Evolutionary conservation across 2,797 vertebrate genomes (phyloP).

Genomic region (Apogon hyalosoma): DNA sequence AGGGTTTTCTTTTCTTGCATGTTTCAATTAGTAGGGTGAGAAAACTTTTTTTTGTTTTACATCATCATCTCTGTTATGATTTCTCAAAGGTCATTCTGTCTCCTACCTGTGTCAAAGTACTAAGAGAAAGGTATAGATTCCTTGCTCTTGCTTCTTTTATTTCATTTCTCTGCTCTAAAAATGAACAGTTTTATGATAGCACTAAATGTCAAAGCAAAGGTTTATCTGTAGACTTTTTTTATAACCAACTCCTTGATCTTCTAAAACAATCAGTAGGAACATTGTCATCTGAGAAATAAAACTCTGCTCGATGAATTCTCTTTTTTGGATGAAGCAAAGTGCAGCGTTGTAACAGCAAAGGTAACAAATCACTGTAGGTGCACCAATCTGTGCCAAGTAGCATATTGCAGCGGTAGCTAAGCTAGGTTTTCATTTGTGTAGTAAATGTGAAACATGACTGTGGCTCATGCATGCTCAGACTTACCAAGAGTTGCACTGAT

Average conservation of each 20-base stretch:
- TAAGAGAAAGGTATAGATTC: slow-evolving; percentile 47
- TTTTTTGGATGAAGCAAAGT: slow-evolving; percentile 42
- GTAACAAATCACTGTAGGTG: slow-evolving; percentile 41
- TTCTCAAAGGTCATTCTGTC: slow-evolving; percentile 49
- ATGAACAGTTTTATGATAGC: slow-evolving; percentile 22
- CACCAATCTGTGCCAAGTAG: slow-evolving; percentile 55
- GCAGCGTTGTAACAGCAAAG: slow-evolving; percentile 38
- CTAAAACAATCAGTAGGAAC: slow-evolving; percentile 40
- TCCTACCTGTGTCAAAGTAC: slow-evolving; percentile 48
- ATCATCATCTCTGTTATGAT: slow-evolving; percentile 52
- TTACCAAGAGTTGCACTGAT: slow-evolving; percentile 55
- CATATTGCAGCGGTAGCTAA: slow-evolving; percentile 46
- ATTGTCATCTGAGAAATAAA: slow-evolving; percentile 35
- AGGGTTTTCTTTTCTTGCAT: slow-evolving; percentile 44
- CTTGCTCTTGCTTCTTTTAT: slow-evolving; percentile 11
- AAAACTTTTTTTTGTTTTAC: slow-evolving; percentile 54
- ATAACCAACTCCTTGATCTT: slow-evolving; percentile 48
- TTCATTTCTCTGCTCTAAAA: slow-evolving; percentile 18
- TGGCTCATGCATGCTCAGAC: slow-evolving; percentile 37
- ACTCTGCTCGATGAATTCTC: slow-evolving; percentile 24
- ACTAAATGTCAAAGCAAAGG: slow-evolving; percentile 29
- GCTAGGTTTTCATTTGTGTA: slow-evolving; percentile 66
- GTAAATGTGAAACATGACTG: slow-evolving; percentile 51
- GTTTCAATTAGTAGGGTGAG: slow-evolving; percentile 71
- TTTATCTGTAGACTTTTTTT: slow-evolving; percentile 48